phyloP scores from a whole-genome alignment of 2,888 invertebrate species.

The Rotaria macrura region DNA sequence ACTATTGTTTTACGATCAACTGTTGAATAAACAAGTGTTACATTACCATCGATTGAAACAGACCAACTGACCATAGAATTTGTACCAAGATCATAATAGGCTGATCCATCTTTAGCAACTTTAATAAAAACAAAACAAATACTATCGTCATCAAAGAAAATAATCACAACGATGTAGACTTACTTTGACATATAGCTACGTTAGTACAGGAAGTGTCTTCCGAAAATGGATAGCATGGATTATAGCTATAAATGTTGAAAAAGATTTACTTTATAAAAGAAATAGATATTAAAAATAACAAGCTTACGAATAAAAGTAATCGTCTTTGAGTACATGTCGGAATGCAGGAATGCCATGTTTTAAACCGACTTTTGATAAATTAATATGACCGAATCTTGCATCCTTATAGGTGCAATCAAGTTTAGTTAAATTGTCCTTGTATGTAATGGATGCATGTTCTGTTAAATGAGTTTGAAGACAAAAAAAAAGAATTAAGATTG shows the following conservation, averaged over 20 bases:
- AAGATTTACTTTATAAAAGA: background rate
- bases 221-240: slow-evolving; percentile 11
- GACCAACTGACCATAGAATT: background rate
- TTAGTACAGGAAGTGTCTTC: background rate
- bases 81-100: background rate
- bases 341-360: background rate
- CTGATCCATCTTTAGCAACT: background rate
- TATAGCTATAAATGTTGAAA: background rate
- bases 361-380: background rate
- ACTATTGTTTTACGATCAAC: background rate
- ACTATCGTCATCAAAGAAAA: no score
- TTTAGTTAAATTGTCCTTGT: background rate
- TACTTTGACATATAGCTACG: background rate
- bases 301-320: background rate
- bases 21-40: background rate
- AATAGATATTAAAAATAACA: no score
- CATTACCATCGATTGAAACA: background rate
- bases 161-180: background rate
- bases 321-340: background rate
- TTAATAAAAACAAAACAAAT: background rate
- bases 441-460: background rate
- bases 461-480: background rate
- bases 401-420: background rate
- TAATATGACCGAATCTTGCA: background rate
- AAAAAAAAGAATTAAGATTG: background rate